Evolutionary conservation across 2,888 invertebrate species (phyloP).

Genomic region (Gymnosoma rotundatum): DNA sequence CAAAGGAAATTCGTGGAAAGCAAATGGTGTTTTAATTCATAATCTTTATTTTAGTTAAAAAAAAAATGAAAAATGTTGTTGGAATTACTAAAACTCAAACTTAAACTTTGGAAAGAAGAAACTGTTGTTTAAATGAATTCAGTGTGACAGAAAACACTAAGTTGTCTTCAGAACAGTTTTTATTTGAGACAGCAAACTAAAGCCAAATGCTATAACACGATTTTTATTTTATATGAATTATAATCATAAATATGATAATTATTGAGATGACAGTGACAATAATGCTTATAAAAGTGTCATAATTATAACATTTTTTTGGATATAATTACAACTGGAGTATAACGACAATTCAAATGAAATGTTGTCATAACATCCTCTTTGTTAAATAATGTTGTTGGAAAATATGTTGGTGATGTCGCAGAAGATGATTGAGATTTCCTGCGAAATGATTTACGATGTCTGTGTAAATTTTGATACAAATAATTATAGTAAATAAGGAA

Average conservation of each 20-base stretch:
- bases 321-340: constrained; percentile 48
- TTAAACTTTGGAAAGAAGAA: too few species aligned
- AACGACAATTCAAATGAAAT: constrained; percentile 22
- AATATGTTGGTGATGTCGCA: constrained; percentile 25
- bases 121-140: background rate
- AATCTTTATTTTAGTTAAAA: background rate
- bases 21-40: constrained; percentile 5
- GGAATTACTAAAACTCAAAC: too few species aligned
- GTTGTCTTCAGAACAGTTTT: background rate
- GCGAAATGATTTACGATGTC: constrained; percentile 82
- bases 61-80: too few species aligned
- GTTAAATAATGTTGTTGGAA: constrained; percentile 28
- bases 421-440: constrained; percentile 77
- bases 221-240: constrained; percentile 1
- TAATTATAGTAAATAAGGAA: constrained; percentile 80
- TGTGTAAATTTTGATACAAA: constrained; percentile 80
- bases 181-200: background rate
- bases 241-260: constrained; percentile 29
- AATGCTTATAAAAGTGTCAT: constrained; percentile 50
- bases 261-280: constrained; percentile 44
- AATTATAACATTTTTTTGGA: constrained; percentile 60
- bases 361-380: constrained; percentile 23
- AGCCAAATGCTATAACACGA: constrained; percentile 28
- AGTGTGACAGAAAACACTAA: background rate
- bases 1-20: background rate